Conservation (phyloP, 2,113 vertebrate genomes). For the Morone saxatilis region DNA sequence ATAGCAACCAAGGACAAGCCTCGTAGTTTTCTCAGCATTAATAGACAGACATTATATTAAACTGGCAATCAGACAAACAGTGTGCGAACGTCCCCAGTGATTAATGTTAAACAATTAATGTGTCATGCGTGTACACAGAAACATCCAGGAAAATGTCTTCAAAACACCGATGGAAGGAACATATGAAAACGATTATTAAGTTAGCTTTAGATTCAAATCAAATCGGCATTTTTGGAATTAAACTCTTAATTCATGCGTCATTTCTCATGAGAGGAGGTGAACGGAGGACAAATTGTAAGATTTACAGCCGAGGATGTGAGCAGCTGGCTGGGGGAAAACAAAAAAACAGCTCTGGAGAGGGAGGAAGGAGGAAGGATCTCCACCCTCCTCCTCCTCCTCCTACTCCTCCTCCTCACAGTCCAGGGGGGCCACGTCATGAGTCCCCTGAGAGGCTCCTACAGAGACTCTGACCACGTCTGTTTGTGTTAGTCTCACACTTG, state of each 20-base stretch:
- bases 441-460: constrained; percentile 13
- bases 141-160: neutral
- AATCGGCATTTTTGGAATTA: constrained; percentile 8
- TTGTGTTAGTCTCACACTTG: constrained; percentile 19
- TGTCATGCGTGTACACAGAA: neutral
- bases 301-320: neutral
- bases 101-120: too few species aligned
- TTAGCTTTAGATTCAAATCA: neutral
- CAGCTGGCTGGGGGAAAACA: constrained; percentile 15
- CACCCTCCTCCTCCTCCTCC: constrained; percentile 19
- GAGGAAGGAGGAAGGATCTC: constrained; percentile 3
- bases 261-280: constrained; percentile 23
- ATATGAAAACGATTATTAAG: neutral
- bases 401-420: neutral
- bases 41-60: too few species aligned
- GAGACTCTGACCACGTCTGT: constrained; percentile 12
- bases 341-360: neutral
- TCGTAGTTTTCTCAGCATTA: too few species aligned
- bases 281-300: neutral
- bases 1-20: too few species aligned
- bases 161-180: neutral
- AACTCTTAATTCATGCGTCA: constrained; percentile 19
- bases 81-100: too few species aligned
- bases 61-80: too few species aligned
- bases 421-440: constrained; percentile 44